Base-by-base conservation (phyloP, 1,140 invertebrate species). In the Mylabris phalerata region DNA sequence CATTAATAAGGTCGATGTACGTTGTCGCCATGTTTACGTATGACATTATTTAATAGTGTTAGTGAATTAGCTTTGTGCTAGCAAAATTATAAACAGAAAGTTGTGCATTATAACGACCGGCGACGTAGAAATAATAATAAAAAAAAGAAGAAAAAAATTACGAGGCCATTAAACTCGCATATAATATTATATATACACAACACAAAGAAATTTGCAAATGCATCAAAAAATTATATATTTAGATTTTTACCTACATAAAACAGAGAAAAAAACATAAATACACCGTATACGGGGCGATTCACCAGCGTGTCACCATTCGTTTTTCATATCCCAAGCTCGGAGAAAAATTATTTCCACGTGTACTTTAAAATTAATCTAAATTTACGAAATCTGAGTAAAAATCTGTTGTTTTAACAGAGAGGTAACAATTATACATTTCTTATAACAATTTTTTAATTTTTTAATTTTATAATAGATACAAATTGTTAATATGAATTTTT, bases 171-270 rank as follows among this genome's bases (percentile, higher is more conserved):
- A 59, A 59, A 59, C 57, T 51, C 46, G 45, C 48, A 32, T 32
- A 32, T 32, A 32, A 32, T 32, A 32, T 32, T 32, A 32, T 7
- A 32, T 7, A 32, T 32, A 32, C 7, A 32, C 32, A 32, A 32
- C 32, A 59, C 57, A 59, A 59, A 59, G 57, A 59, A 59, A 59
- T 59, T 32, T 51, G 57, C 41, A 50, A 45, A 39, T 44, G 48
- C 49, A 47, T 40, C 32, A 32, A 32, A 32, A 32, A 32, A 40
- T 38, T 13, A 39, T 59, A 59, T 59, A 52, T 59, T 59, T 59
- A 59, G 57, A 59, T 40, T 46, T 40, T 50, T 50, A 47, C 47
- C 46, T 47, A 58, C 56, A 44, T 51, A 49, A 38, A 50, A 38
- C 44, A 46, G 25, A 9, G 46, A 48, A 48, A 32, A 32, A 32